Conservation (phyloP, 2,113 vertebrate species). For the Delphinapterus leucas region DNA sequence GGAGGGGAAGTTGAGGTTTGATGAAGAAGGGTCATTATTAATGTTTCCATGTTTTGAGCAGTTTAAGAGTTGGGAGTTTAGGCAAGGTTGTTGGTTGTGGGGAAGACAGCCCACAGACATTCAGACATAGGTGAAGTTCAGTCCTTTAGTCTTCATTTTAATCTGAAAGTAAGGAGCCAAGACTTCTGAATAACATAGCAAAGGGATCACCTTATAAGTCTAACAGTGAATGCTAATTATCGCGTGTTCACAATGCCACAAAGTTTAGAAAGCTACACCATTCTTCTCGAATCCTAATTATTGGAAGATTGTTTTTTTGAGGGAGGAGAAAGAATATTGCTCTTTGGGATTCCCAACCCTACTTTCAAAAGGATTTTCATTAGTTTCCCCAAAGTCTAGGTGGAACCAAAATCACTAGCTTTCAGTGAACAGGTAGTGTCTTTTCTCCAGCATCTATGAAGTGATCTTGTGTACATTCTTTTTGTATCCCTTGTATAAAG, state of each 20-base stretch:
- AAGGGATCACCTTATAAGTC: neutral
- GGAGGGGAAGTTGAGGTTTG: conserved; percentile 66
- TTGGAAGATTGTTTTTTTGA: neutral
- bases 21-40: conserved; percentile 66
- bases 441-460: neutral
- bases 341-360: neutral
- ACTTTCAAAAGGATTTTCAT: neutral
- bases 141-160: conserved; percentile 66
- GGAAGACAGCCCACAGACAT: conserved; percentile 62
- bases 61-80: conserved; percentile 65
- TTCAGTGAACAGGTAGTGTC: neutral
- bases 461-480: neutral
- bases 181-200: conserved; percentile 51
- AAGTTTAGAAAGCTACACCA: neutral
- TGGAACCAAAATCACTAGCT: neutral
- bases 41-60: conserved; percentile 68
- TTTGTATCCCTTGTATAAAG: neutral
- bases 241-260: neutral
- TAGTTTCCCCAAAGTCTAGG: neutral
- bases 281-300: neutral
- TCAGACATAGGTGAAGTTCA: conserved; percentile 59
- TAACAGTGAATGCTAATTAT: neutral
- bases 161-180: conserved; percentile 32
- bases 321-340: neutral
- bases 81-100: conserved; percentile 58